These are phyloP conservation scores for Montipora capitata DNA, from an alignment of 92 coral and sea anemone genomes.

Conservation along the genomic window DNA sequence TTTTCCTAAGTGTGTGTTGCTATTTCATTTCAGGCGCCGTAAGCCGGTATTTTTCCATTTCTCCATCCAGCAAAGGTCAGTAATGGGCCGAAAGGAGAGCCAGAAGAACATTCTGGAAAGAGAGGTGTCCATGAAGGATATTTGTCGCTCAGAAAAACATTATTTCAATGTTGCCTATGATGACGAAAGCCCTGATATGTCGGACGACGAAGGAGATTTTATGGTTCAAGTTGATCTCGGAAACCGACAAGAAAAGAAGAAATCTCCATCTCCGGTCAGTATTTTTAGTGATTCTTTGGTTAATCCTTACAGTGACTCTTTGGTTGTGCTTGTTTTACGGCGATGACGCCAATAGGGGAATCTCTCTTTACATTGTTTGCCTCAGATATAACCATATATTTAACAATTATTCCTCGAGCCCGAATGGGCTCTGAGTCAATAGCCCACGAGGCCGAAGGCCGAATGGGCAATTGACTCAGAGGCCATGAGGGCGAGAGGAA, in stretches of 20 bases:
- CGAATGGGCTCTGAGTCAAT: too few relatives aligned
- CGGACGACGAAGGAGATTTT: slow-evolving; percentile 83
- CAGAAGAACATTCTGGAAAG: slow-evolving; percentile 65
- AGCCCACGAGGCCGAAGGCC: too few relatives aligned
- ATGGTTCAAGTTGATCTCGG: slow-evolving; percentile 91
- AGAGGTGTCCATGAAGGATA: slow-evolving; percentile 77
- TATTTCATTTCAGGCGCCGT: slow-evolving; percentile 29
- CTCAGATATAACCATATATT: too few relatives aligned
- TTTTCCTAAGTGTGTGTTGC: too few relatives aligned
- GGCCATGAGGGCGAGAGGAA: too few relatives aligned
- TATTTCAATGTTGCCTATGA: slow-evolving; percentile 82
- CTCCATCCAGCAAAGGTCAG: slow-evolving; percentile 77
- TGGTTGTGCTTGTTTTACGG: too few relatives aligned
- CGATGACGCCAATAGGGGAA: too few relatives aligned
- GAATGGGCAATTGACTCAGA: too few relatives aligned
- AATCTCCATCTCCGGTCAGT: slow-evolving; percentile 48
- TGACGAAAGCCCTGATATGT: slow-evolving; percentile 66
- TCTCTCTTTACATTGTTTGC: too few relatives aligned
- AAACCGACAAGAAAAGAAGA: slow-evolving; percentile 9
- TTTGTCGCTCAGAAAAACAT: slow-evolving; percentile 86
- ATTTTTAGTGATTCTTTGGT: neutral
- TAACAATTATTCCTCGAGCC: too few relatives aligned
- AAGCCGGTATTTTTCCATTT: slow-evolving; percentile 24
- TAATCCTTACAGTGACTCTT: too few relatives aligned
- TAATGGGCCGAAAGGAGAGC: slow-evolving; percentile 77